phyloP scores from a whole-genome alignment of 2,888 invertebrate genomes.

The Itoplectis maculator region DNA sequence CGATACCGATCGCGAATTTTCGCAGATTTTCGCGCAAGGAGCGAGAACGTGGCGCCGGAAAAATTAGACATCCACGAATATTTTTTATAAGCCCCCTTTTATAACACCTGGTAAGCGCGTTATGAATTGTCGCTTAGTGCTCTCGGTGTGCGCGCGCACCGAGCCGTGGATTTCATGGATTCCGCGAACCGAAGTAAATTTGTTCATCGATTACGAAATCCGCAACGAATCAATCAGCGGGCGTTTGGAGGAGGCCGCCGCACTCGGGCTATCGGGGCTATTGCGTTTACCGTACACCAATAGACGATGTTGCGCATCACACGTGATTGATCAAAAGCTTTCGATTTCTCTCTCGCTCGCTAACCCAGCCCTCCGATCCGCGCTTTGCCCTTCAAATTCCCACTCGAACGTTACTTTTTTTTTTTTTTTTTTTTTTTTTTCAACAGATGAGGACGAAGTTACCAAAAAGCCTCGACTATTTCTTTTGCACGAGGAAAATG shows the following conservation, averaged over 20 bases:
- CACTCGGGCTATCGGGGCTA: slow-evolving; percentile 12
- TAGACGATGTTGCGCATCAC: slow-evolving; percentile 18
- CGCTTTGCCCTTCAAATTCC: neutral
- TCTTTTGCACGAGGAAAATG: neutral
- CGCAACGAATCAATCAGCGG: slow-evolving; percentile 50
- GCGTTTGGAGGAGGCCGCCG: neutral
- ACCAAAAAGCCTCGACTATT: neutral
- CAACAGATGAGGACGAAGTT: neutral
- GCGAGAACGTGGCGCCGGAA: neutral
- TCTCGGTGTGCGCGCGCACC: no score
- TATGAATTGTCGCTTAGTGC: slow-evolving; percentile 33
- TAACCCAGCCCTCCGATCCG: no score
- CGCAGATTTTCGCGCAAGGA: neutral
- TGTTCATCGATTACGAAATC: slow-evolving; percentile 52
- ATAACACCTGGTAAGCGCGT: slow-evolving; percentile 20
- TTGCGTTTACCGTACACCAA: slow-evolving; percentile 24
- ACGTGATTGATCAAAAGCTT: slow-evolving; percentile 6
- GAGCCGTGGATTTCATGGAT: slow-evolving; percentile 7
- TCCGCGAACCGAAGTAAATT: slow-evolving; percentile 47
- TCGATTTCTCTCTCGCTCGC: neutral
- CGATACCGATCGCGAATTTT: neutral
- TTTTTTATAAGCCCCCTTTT: neutral
- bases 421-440: neutral
- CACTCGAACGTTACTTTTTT: neutral
- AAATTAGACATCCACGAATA: neutral